Conservation (phyloP, 2,113 vertebrate species). For the Furnarius figulus region DNA sequence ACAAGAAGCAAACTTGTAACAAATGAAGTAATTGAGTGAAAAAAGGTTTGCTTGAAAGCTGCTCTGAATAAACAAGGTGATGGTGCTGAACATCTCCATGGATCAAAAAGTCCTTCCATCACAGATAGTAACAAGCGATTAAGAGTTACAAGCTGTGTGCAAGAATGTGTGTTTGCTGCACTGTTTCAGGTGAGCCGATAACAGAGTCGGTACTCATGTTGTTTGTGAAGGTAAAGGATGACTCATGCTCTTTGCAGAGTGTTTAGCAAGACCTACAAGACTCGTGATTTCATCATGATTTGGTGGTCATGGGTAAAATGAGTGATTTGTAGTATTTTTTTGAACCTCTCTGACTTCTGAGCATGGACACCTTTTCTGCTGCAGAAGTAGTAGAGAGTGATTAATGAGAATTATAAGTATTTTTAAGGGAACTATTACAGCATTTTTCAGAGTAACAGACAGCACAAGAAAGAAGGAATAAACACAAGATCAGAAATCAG, state of each 20-base stretch:
- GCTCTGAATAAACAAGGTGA: background rate
- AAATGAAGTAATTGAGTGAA: background rate
- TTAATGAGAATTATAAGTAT: background rate
- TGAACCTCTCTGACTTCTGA: background rate
- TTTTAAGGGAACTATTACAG: background rate
- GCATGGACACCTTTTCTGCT: background rate
- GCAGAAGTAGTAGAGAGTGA: background rate
- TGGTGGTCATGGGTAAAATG: background rate
- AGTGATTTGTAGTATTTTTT: background rate
- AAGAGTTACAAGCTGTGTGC: background rate
- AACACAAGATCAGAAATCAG: conserved; percentile 4
- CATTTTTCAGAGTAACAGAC: background rate
- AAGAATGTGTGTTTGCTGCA: fast-evolving
- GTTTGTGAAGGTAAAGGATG: background rate
- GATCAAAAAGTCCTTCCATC: background rate
- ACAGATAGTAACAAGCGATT: background rate
- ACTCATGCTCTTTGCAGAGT: background rate
- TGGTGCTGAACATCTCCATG: background rate
- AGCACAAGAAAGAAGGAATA: background rate
- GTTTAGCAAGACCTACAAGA: background rate
- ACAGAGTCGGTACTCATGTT: fast-evolving
- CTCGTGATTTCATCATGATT: background rate
- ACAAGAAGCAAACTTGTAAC: background rate
- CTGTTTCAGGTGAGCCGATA: background rate
- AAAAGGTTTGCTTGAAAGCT: background rate